Conservation (phyloP, 2,113 vertebrate species). For the Dunckerocampus dactyliophorus region DNA sequence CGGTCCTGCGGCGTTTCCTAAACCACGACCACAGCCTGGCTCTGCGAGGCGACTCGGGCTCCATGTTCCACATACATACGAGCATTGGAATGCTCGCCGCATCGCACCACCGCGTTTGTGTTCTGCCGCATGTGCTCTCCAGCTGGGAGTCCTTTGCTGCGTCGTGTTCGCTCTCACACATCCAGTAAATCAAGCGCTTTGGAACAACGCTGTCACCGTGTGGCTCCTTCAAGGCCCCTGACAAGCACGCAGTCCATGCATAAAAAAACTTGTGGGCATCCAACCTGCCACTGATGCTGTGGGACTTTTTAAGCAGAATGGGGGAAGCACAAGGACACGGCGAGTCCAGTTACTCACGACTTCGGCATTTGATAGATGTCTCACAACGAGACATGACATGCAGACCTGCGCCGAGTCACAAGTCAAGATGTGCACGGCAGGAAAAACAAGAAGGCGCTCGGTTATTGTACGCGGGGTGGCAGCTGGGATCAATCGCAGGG, state of each 20-base stretch:
- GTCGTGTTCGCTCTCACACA: conserved; percentile 18
- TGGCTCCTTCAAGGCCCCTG: background rate
- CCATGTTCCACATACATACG: conserved; percentile 71
- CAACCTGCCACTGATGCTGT: no score
- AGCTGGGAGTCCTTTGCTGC: conserved; percentile 59
- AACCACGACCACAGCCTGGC: conserved; percentile 68
- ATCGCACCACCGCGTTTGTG: conserved; percentile 62
- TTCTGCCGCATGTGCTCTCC: conserved; percentile 71
- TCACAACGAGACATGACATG: conserved; percentile 52
- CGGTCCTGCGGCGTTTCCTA: conserved; percentile 65
- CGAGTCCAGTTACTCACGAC: no score
- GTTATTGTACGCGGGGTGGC: background rate
- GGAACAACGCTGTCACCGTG: conserved; percentile 9
- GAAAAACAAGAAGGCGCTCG: conserved; percentile 2
- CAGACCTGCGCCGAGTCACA: conserved; percentile 27
- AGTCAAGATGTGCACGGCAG: background rate
- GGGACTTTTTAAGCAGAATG: no score
- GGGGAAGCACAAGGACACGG: no score
- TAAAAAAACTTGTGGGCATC: no score
- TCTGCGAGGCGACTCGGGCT: conserved; percentile 60
- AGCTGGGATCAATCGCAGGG: conserved; percentile 23
- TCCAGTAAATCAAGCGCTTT: conserved; percentile 8
- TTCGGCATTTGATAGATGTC: no score
- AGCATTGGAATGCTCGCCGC: conserved; percentile 72
- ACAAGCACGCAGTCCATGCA: no score